Evolutionary conservation across 2,888 invertebrate species (phyloP).

Genomic region (Copidosoma aretas): DNA sequence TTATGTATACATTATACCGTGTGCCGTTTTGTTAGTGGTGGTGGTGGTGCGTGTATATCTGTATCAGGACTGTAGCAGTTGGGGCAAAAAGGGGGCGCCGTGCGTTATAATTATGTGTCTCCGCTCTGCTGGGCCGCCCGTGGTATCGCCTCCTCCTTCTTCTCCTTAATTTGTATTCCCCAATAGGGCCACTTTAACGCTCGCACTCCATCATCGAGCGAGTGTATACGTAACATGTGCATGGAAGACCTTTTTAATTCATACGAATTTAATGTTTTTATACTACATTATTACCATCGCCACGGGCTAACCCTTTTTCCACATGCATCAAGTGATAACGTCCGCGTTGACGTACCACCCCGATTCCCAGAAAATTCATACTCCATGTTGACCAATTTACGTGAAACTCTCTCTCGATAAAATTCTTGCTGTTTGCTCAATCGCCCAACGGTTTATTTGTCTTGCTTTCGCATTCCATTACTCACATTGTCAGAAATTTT

Average conservation of each 20-base stretch:
- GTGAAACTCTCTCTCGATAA: too few relatives aligned
- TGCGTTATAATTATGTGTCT: conserved; percentile 38
- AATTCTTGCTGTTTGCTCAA: too few relatives aligned
- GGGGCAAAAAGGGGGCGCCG: conserved; percentile 27
- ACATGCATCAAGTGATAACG: too few relatives aligned
- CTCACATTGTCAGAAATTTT: too few relatives aligned
- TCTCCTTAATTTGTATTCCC: conserved; percentile 41
- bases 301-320: too few relatives aligned
- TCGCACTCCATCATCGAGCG: conserved; percentile 24
- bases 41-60: conserved; percentile 16
- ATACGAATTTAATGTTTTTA: conserved; percentile 41
- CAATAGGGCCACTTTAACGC: conserved; percentile 41
- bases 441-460: too few relatives aligned
- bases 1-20: too few relatives aligned
- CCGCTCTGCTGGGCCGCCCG: conserved; percentile 27
- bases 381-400: too few relatives aligned
- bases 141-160: conserved; percentile 7
- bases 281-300: too few relatives aligned
- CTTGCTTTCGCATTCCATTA: too few relatives aligned
- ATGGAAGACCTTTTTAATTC: conserved; percentile 36
- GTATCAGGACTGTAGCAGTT: conserved; percentile 18
- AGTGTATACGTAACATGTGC: conserved; percentile 10
- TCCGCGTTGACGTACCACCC: too few relatives aligned
- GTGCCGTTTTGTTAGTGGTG: not conserved
- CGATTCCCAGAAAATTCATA: too few relatives aligned